Conservation (phyloP, 2,113 vertebrate species). For the Mormoops blainvillei region DNA sequence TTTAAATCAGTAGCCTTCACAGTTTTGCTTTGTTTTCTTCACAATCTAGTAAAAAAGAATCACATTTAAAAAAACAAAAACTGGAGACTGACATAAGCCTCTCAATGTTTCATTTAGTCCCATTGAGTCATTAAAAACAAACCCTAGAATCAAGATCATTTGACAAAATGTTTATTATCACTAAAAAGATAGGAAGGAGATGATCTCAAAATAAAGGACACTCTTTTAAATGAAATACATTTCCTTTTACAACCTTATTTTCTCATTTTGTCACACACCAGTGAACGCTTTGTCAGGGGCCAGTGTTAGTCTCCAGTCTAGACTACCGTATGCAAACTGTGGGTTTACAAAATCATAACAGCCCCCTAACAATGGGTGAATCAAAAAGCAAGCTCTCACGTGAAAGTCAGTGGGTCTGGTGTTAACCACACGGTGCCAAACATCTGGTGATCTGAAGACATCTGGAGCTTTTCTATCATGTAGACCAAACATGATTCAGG, state of each 20-base stretch:
- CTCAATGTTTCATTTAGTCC: not conserved
- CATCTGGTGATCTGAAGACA: slow-evolving; percentile 61
- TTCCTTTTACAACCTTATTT: not conserved
- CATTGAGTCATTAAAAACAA: not conserved
- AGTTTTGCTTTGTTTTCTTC: not conserved
- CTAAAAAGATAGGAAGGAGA: not conserved
- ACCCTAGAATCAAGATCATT: not conserved
- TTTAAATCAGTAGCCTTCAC: not conserved
- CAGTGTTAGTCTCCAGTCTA: not conserved
- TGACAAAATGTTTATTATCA: not conserved
- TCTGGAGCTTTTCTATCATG: slow-evolving; percentile 53
- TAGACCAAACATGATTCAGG: slow-evolving; percentile 69
- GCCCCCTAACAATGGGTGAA: not conserved
- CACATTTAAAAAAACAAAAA: not conserved
- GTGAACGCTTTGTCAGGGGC: not conserved
- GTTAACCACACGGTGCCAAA: slow-evolving; percentile 14
- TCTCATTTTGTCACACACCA: not conserved
- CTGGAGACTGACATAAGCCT: not conserved
- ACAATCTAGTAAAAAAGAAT: not conserved
- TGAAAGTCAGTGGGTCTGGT: not conserved
- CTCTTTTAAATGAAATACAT: not conserved
- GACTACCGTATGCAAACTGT: not conserved
- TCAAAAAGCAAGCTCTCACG: not conserved
- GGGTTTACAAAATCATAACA: slow-evolving; percentile 20
- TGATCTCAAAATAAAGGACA: slow-evolving; percentile 5